Conservation (phyloP, 2,797 vertebrate genomes). For the Pseudotriccus pelzelni region DNA sequence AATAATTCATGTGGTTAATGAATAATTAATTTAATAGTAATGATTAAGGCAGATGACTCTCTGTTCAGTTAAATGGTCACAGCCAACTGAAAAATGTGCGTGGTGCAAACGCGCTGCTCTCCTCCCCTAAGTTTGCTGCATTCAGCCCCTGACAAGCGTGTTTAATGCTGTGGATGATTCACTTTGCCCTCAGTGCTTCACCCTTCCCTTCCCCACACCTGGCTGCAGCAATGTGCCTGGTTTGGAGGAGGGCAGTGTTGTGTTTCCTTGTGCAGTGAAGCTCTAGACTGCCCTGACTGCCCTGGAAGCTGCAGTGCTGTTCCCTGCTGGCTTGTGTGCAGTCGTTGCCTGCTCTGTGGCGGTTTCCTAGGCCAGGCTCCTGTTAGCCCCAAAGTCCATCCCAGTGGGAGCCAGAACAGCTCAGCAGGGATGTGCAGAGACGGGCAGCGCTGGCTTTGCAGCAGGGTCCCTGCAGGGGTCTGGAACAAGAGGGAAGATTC, state of each 20-base stretch:
- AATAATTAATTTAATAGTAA: slow-evolving; percentile 72
- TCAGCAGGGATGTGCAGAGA: background rate
- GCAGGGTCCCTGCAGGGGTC: background rate
- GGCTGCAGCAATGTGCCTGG: background rate
- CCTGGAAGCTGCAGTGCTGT: background rate
- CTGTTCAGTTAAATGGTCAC: slow-evolving; percentile 57
- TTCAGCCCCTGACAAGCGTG: background rate
- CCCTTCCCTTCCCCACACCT: background rate
- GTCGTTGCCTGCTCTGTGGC: background rate
- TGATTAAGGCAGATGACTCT: slow-evolving; percentile 62
- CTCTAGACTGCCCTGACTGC: background rate
- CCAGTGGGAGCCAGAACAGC: background rate
- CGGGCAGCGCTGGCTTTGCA: background rate
- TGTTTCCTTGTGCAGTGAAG: background rate
- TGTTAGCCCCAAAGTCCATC: background rate
- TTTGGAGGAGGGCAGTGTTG: background rate
- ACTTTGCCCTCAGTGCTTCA: background rate
- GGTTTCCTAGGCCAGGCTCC: background rate
- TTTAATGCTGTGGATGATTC: background rate
- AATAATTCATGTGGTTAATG: slow-evolving; percentile 64
- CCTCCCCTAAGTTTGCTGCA: background rate
- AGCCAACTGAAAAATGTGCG: background rate
- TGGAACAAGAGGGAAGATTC: background rate
- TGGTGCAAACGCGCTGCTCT: background rate
- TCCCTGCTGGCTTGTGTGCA: background rate